phyloP scores from a whole-genome alignment of 1,140 invertebrate species.

The Hestina assimilis region DNA sequence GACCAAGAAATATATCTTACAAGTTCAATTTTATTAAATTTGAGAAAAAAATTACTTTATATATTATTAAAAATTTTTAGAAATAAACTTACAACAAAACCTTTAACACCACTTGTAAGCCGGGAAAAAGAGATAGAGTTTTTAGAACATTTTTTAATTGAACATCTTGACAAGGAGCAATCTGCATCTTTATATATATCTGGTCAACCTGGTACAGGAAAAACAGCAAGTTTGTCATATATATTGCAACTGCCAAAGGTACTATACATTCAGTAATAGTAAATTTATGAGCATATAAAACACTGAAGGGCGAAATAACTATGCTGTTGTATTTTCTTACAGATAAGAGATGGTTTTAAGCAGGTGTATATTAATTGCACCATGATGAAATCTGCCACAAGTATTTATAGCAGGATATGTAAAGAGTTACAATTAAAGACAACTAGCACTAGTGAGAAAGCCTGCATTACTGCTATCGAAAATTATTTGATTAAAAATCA shows the following conservation, averaged over 20 bases:
- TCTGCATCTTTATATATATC: slow-evolving; percentile 95
- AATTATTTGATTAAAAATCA: slow-evolving; percentile 81
- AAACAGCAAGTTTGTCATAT: slow-evolving; percentile 91
- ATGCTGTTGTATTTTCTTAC: slow-evolving; percentile 30
- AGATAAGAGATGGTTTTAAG: slow-evolving; percentile 81
- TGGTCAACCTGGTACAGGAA: slow-evolving; percentile 97
- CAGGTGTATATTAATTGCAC: slow-evolving; percentile 91
- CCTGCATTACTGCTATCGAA: slow-evolving; percentile 81
- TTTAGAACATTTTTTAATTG: slow-evolving; percentile 84
- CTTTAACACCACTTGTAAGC: slow-evolving; percentile 81
- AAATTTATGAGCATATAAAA: neutral
- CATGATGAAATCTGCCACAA: slow-evolving; percentile 84
- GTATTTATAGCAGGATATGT: slow-evolving; percentile 86
- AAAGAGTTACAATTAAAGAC: slow-evolving; percentile 81
- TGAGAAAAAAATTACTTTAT: too few relatives aligned
- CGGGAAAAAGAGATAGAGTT: slow-evolving; percentile 87
- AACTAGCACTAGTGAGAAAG: slow-evolving; percentile 79
- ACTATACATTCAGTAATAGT: neutral
- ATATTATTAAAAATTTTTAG: slow-evolving; percentile 5
- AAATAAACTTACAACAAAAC: slow-evolving; percentile 6
- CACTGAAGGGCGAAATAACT: too few relatives aligned
- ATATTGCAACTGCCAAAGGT: slow-evolving; percentile 82
- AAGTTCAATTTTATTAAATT: too few relatives aligned
- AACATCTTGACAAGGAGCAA: slow-evolving; percentile 82
- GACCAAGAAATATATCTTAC: too few relatives aligned